A percentile compares a stretch with the other conserved stretches of the same genome.
Evolutionary conservation across 2,888 invertebrate genomes (phyloP).

Genomic region (Apodemia mormo): DNA sequence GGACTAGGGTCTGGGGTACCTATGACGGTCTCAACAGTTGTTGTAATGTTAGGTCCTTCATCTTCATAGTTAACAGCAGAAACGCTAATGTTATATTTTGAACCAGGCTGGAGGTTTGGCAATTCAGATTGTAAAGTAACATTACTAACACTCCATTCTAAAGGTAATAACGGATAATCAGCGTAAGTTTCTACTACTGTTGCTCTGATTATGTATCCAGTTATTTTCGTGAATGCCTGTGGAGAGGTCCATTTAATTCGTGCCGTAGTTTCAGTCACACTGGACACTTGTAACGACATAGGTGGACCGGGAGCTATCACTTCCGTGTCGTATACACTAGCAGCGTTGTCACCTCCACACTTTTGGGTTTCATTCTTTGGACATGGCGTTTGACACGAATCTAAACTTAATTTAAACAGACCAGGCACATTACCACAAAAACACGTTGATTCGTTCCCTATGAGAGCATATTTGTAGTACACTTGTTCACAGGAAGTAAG

Average conservation of each 20-base stretch:
- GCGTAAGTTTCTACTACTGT: constrained; percentile 81
- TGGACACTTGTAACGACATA: constrained; percentile 78
- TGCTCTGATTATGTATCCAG: constrained; percentile 81
- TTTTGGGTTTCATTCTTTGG: constrained; percentile 81
- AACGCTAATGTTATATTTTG: constrained; percentile 88
- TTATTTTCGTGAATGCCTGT: constrained; percentile 75
- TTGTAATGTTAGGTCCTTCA: constrained; percentile 80
- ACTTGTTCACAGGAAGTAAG: constrained; percentile 72
- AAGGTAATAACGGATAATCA: constrained; percentile 66
- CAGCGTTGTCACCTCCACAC: constrained; percentile 86
- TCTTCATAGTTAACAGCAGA: constrained; percentile 83
- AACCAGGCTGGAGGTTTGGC: constrained; percentile 86
- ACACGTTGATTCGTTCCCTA: constrained; percentile 70
- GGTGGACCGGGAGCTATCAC: constrained; percentile 87
- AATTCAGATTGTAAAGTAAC: constrained; percentile 81
- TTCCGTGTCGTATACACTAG: constrained; percentile 86
- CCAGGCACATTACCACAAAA: constrained; percentile 71
- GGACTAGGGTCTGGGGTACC: constrained; percentile 88
- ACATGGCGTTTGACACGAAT: constrained; percentile 82
- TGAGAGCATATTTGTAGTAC: constrained; percentile 70
- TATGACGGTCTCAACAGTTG: constrained; percentile 85
- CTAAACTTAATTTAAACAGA: constrained; percentile 62
- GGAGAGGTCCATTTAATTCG: constrained; percentile 82
- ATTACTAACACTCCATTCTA: constrained; percentile 83
- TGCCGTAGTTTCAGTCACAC: constrained; percentile 84